Percentiles rank a stretch among this genome's conserved stretches.
Evolutionary conservation across 2,888 invertebrate species (phyloP).

Genomic region (Polyommatus iphigenia): DNA sequence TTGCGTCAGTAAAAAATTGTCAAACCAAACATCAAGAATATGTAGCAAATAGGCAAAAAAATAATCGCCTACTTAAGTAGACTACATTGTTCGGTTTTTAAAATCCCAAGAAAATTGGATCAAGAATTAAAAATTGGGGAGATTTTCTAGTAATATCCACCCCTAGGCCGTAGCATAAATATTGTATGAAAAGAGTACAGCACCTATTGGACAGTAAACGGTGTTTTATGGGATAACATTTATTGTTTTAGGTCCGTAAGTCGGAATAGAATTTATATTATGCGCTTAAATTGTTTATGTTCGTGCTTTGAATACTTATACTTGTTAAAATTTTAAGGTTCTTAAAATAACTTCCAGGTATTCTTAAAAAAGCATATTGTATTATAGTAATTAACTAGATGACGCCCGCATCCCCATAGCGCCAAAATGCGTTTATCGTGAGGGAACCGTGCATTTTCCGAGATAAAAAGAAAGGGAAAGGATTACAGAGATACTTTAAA

Average conservation of each 20-base stretch:
- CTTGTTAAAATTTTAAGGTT: not conserved
- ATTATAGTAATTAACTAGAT: too few relatives aligned
- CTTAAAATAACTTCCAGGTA: not conserved
- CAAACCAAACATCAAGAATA: too few relatives aligned
- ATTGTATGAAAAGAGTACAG: slow-evolving; percentile 71
- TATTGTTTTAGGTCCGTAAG: slow-evolving; percentile 69
- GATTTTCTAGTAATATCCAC: not conserved
- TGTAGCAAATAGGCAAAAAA: too few relatives aligned
- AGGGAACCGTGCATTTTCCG: too few relatives aligned
- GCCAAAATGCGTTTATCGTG: too few relatives aligned
- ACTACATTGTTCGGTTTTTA: too few relatives aligned
- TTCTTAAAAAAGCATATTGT: not conserved
- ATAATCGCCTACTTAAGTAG: too few relatives aligned
- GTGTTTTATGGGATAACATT: slow-evolving; percentile 71
- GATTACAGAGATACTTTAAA: too few relatives aligned
- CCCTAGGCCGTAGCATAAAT: slow-evolving; percentile 55
- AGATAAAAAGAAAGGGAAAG: too few relatives aligned
- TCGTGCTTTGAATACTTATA: slow-evolving; percentile 21
- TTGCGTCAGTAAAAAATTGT: too few relatives aligned
- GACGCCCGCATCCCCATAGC: too few relatives aligned
- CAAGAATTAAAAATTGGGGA: not conserved
- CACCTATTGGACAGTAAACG: slow-evolving; percentile 71
- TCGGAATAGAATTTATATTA: slow-evolving; percentile 51
- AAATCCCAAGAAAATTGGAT: too few relatives aligned
- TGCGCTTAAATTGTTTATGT: slow-evolving; percentile 53